phyloP scores from a whole-genome alignment of 2,888 invertebrate genomes.

The Drosophila sordidapex region DNA sequence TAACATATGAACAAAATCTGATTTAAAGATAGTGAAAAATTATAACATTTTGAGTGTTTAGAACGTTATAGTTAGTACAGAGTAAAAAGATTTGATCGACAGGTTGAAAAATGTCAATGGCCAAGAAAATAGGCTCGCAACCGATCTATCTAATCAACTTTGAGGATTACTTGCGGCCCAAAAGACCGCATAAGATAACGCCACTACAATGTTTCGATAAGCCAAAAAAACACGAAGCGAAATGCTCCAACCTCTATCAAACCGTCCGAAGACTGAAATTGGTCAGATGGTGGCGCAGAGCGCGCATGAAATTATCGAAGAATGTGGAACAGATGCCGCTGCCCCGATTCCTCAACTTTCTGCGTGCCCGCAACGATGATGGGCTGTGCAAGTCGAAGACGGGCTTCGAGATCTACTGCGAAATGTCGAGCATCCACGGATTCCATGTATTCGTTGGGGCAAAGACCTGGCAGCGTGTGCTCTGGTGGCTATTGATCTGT shows the following conservation, averaged over 20 bases:
- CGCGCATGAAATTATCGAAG: slow-evolving; percentile 7
- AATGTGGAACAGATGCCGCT: slow-evolving; percentile 38
- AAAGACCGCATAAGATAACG: slow-evolving; percentile 23
- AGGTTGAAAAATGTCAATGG: background rate
- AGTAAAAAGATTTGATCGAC: background rate
- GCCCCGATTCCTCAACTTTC: slow-evolving; percentile 60
- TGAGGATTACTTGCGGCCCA: slow-evolving; percentile 54
- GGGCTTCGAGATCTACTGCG: slow-evolving; percentile 82
- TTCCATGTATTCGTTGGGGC: slow-evolving; percentile 77
- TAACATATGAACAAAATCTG: background rate
- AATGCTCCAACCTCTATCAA: slow-evolving; percentile 4
- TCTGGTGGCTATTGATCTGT: slow-evolving; percentile 87
- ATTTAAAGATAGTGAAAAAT: background rate
- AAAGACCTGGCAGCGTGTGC: slow-evolving; percentile 73
- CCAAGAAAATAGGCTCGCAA: background rate
- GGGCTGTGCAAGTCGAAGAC: slow-evolving; percentile 74
- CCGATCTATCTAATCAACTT: slow-evolving; percentile 60
- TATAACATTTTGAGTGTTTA: background rate
- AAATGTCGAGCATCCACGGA: slow-evolving; percentile 82
- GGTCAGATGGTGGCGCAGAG: slow-evolving; percentile 35
- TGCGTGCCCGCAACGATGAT: slow-evolving; percentile 76
- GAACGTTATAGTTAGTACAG: background rate
- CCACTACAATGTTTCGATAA: slow-evolving; percentile 55
- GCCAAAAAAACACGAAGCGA: slow-evolving; percentile 5
- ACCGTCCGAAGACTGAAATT: slow-evolving; percentile 45